These are phyloP conservation scores for Eupithecia centaureata DNA, from an alignment of 2,888 invertebrate species.

Conservation along the genomic window DNA sequence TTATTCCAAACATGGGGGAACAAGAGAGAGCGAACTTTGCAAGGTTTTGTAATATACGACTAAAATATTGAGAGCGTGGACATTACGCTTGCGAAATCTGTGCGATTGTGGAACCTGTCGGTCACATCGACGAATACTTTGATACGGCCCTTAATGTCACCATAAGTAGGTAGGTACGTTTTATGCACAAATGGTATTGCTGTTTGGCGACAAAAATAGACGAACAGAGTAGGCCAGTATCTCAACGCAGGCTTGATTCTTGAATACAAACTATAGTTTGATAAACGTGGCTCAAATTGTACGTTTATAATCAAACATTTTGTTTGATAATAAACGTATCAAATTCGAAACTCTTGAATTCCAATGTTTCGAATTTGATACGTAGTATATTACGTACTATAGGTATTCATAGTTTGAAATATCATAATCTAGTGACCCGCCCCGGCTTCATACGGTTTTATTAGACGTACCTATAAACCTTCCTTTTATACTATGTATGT, in stretches of 20 bases:
- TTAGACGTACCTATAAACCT: no score
- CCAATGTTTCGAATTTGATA: no score
- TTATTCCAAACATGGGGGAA: constrained; percentile 11
- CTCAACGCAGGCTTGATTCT: not conserved
- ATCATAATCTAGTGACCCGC: no score
- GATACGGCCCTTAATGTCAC: not conserved
- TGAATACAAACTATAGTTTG: not conserved
- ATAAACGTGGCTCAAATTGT: not conserved
- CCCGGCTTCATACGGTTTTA: no score
- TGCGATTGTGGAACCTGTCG: constrained; percentile 2
- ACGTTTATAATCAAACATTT: no score
- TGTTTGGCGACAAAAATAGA: not conserved
- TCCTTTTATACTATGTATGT: no score
- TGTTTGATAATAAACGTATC: no score
- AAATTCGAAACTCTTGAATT: no score
- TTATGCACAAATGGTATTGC: not conserved
- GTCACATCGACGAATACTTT: not conserved
- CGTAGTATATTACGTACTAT: no score
- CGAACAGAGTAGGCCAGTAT: not conserved
- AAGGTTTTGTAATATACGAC: constrained; percentile 15
- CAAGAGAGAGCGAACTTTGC: constrained; percentile 22
- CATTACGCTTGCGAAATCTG: constrained; percentile 5
- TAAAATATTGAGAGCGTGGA: constrained; percentile 8
- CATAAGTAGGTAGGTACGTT: not conserved
- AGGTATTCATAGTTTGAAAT: no score